These are phyloP conservation scores for Hesperia comma DNA, from an alignment of 2,888 invertebrate genomes.

Conservation along the genomic window DNA sequence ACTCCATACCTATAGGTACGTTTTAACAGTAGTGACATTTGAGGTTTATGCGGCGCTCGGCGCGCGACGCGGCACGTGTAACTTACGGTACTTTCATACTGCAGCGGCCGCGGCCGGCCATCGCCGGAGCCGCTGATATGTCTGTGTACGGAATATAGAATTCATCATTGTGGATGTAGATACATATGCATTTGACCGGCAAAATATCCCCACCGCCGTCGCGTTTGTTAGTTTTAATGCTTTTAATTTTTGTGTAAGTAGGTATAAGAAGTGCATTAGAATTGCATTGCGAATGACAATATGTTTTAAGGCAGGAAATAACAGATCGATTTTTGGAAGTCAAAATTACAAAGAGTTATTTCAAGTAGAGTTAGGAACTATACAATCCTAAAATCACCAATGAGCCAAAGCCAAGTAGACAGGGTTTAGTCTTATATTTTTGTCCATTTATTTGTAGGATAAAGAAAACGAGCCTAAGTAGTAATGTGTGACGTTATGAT, in stretches of 20 bases:
- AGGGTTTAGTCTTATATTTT: no score
- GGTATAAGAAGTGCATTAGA: no score
- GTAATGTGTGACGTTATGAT: constrained; percentile 42
- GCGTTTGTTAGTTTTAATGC: background rate
- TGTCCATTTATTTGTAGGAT: no score
- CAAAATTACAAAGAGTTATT: no score
- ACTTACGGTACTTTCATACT: constrained; percentile 72
- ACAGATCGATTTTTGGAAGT: no score
- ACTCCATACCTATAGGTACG: constrained; percentile 12
- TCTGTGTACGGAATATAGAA: constrained; percentile 14
- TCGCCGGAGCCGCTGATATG: constrained; percentile 4
- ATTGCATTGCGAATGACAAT: no score
- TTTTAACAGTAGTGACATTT: constrained; percentile 35
- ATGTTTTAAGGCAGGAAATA: no score
- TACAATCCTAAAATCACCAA: no score
- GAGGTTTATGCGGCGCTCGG: constrained; percentile 37
- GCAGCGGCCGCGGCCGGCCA: constrained; percentile 40
- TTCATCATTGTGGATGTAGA: constrained; percentile 8
- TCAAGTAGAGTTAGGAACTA: no score
- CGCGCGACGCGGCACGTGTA: constrained; percentile 42
- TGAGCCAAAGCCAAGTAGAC: no score
- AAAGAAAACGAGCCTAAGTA: background rate
- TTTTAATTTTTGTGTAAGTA: background rate
- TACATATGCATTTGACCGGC: constrained; percentile 3
- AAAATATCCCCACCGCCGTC: no score